A percentile compares a stretch with the other conserved stretches of the same genome.
Evolutionary conservation across 2,113 vertebrate genomes (phyloP).

Genomic region (Corynorhinus townsendii): DNA sequence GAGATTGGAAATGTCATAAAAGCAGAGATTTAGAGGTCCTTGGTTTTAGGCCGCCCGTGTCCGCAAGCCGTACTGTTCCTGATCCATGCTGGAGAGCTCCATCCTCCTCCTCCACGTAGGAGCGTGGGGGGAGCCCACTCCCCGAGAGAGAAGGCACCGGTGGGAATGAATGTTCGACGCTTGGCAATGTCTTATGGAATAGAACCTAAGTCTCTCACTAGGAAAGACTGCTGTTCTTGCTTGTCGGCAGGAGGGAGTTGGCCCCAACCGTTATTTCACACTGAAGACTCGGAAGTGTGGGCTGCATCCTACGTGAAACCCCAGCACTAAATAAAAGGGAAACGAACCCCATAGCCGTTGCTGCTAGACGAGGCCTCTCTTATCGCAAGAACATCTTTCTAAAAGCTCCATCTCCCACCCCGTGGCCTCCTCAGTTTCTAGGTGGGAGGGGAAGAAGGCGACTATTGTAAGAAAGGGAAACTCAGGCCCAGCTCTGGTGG

Average conservation of each 20-base stretch:
- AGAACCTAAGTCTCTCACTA: background rate
- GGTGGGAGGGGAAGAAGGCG: slow-evolving; percentile 4
- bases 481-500: background rate
- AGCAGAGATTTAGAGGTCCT: background rate
- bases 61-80: background rate
- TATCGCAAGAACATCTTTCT: background rate
- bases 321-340: background rate
- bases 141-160: background rate
- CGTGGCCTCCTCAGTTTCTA: background rate
- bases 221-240: background rate
- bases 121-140: no score
- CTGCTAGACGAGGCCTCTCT: slow-evolving; percentile 3
- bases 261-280: background rate
- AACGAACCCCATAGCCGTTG: background rate
- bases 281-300: background rate
- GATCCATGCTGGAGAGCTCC: background rate
- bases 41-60: background rate
- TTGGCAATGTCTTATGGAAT: background rate
- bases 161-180: background rate
- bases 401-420: background rate
- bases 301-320: background rate
- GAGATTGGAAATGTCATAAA: background rate
- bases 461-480: background rate
- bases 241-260: background rate
- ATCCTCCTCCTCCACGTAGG: background rate